Conservation (phyloP, 1,140 invertebrate species). For the Proctacanthus coquilletti region DNA sequence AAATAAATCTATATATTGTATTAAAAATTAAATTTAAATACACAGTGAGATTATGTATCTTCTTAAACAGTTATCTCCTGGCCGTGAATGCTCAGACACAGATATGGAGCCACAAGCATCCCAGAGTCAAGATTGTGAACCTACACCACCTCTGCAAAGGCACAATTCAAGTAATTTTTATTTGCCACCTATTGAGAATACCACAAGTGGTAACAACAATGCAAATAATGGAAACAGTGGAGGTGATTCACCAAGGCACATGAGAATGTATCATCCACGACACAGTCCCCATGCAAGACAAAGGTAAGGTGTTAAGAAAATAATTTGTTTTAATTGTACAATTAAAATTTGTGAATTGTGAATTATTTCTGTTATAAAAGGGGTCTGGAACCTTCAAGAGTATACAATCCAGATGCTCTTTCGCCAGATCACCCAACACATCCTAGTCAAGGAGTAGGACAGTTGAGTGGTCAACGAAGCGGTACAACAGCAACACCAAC, state of each 20-base stretch:
- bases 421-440: conserved; percentile 35
- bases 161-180: conserved; percentile 89
- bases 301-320: conserved; percentile 30
- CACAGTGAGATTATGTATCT: no score
- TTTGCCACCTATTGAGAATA: conserved; percentile 41
- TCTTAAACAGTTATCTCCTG: conserved; percentile 54
- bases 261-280: conserved; percentile 43
- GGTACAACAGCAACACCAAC: conserved; percentile 41
- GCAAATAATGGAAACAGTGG: conserved; percentile 27
- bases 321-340: no score
- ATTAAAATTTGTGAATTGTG: neutral
- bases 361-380: conserved; percentile 15
- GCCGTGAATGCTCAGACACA: conserved; percentile 55
- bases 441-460: conserved; percentile 13
- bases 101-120: conserved; percentile 70
- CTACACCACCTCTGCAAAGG: conserved; percentile 74
- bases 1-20: neutral
- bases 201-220: conserved; percentile 9
- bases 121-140: conserved; percentile 84
- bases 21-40: neutral
- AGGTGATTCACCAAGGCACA: conserved; percentile 44
- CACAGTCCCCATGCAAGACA: conserved; percentile 61
- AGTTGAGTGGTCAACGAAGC: conserved; percentile 21
- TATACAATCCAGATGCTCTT: conserved; percentile 51
- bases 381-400: conserved; percentile 45